Evolutionary conservation across 2,113 vertebrate species (phyloP).

Genomic region (Hydropotes inermis): DNA sequence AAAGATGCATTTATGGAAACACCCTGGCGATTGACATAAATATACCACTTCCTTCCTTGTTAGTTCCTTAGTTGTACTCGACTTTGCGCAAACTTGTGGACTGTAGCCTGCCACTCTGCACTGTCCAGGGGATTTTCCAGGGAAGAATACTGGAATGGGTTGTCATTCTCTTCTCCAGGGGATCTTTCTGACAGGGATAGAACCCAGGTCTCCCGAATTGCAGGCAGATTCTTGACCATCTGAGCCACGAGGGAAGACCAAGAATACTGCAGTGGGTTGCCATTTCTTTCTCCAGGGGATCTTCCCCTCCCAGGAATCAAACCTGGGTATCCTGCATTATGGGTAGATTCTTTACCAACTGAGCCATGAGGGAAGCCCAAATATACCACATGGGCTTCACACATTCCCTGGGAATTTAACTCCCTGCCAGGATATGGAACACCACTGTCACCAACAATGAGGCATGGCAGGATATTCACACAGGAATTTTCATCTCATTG

Average conservation of each 20-base stretch:
- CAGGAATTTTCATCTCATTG: not conserved
- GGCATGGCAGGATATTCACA: not conserved
- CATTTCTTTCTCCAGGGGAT: not conserved
- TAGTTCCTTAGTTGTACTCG: not conserved
- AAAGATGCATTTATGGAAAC: slow-evolving; percentile 55
- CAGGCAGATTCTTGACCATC: not conserved
- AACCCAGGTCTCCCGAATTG: not conserved
- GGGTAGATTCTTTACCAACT: not conserved
- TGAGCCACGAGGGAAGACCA: not conserved
- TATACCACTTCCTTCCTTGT: not conserved
- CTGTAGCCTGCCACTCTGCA: not conserved
- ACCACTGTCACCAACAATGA: not conserved
- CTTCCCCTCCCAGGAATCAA: not conserved
- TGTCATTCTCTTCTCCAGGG: not conserved
- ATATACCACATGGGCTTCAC: not conserved
- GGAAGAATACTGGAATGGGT: not conserved
- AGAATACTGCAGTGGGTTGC: not conserved
- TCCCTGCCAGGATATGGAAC: not conserved
- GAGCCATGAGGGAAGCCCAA: not conserved
- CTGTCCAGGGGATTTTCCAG: not conserved
- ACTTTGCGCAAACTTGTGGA: not conserved
- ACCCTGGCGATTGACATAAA: not conserved
- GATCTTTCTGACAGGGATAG: not conserved
- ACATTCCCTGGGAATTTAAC: not conserved
- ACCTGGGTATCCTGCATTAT: not conserved